Percentiles rank a stretch among this genome's conserved stretches.
Evolutionary conservation across 1,140 invertebrate genomes (phyloP).

Genomic region (Vanessa tameamea): DNA sequence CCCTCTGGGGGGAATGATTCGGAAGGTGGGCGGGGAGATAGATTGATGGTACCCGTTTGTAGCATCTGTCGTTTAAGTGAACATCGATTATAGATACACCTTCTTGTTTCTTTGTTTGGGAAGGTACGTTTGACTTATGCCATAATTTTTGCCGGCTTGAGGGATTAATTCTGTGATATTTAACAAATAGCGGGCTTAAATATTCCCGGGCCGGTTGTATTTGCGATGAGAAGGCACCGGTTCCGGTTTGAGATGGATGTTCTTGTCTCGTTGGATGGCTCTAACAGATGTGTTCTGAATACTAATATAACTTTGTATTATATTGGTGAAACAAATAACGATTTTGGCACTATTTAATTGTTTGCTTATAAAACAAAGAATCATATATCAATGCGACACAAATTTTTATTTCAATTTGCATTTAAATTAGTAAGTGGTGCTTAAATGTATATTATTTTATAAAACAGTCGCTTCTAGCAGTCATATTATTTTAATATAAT

Average conservation of each 20-base stretch:
- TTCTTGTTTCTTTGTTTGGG: constrained; percentile 72
- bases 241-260: constrained; percentile 40
- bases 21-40: constrained; percentile 59
- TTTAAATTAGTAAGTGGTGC: too few relatives aligned
- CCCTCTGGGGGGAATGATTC: constrained; percentile 53
- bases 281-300: constrained; percentile 16
- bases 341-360: too few relatives aligned
- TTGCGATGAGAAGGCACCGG: constrained; percentile 41
- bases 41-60: constrained; percentile 77
- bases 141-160: constrained; percentile 42
- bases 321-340: too few relatives aligned
- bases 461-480: too few relatives aligned
- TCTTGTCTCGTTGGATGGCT: constrained; percentile 8
- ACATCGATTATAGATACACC: constrained; percentile 75
- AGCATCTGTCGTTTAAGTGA: constrained; percentile 78
- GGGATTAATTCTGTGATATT: constrained; percentile 62
- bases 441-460: too few relatives aligned
- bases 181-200: constrained; percentile 63
- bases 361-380: too few relatives aligned
- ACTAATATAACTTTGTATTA: background rate
- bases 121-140: constrained; percentile 63
- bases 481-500: too few relatives aligned
- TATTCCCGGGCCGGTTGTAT: constrained; percentile 42
- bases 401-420: too few relatives aligned
- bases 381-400: too few relatives aligned